phyloP scores from a whole-genome alignment of 2,888 invertebrate genomes.

The Parnassius mnemosyne region DNA sequence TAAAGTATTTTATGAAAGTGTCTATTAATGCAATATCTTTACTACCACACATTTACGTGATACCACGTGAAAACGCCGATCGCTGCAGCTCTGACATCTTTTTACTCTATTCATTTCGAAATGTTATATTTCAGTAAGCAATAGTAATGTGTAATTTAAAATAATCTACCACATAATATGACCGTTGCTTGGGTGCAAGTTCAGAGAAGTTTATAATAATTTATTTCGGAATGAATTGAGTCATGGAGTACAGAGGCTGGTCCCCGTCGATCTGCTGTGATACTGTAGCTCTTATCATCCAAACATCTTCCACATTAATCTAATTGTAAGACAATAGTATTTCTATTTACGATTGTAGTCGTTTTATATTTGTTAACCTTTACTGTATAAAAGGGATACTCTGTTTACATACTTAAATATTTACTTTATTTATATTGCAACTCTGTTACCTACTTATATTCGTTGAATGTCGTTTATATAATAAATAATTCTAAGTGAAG shows the following conservation, averaged over 20 bases:
- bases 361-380: slow-evolving; percentile 44
- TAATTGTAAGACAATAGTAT: slow-evolving; percentile 74
- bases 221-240: slow-evolving; percentile 33
- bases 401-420: slow-evolving; percentile 65
- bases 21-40: no score
- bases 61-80: slow-evolving; percentile 20
- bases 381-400: slow-evolving; percentile 56
- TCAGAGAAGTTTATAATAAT: no score
- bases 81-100: slow-evolving; percentile 12
- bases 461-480: slow-evolving; percentile 67
- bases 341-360: slow-evolving; percentile 70
- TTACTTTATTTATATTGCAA: slow-evolving; percentile 36
- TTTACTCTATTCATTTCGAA: slow-evolving; percentile 11
- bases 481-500: slow-evolving; percentile 62
- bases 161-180: no score
- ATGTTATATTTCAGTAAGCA: background rate
- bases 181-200: no score
- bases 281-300: slow-evolving; percentile 73
- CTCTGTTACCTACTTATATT: slow-evolving; percentile 62
- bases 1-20: no score
- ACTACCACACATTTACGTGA: no score
- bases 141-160: no score
- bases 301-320: slow-evolving; percentile 73
- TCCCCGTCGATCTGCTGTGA: slow-evolving; percentile 75
- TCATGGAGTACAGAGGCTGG: slow-evolving; percentile 50